Evolutionary conservation across 1,140 invertebrate genomes (phyloP).

Genomic region (Caerostris extrusa): DNA sequence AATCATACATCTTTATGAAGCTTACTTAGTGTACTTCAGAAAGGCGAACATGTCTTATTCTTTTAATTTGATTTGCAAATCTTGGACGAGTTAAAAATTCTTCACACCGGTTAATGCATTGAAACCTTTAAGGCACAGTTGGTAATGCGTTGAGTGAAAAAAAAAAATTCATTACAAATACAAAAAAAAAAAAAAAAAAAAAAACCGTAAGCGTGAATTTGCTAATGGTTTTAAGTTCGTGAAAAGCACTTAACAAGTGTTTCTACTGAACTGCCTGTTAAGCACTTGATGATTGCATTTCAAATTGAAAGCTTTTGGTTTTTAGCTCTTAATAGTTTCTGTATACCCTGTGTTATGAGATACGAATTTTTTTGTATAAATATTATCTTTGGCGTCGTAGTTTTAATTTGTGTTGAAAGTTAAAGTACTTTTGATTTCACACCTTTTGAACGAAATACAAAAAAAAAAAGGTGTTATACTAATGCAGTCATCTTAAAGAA

Average conservation of each 20-base stretch:
- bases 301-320: conserved; percentile 2
- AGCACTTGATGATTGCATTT: not conserved
- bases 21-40: too few relatives aligned
- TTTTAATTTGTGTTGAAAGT: not conserved
- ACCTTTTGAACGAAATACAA: not conserved
- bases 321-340: not conserved
- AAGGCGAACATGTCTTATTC: too few relatives aligned
- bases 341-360: not conserved
- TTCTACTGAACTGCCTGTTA: not conserved
- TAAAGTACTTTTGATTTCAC: not conserved
- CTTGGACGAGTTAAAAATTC: too few relatives aligned
- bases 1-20: too few relatives aligned
- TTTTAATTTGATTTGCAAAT: too few relatives aligned
- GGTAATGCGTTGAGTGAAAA: not conserved
- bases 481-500: too few relatives aligned
- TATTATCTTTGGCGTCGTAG: not conserved
- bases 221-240: conserved; percentile 28
- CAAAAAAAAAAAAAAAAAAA: not conserved
- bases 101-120: not conserved
- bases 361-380: not conserved
- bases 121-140: not conserved
- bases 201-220: not conserved
- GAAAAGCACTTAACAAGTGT: conserved; percentile 20
- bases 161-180: not conserved
- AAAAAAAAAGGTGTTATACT: too few relatives aligned